These are phyloP conservation scores for Drosophila navojoa DNA, from an alignment of 1,140 invertebrate genomes.

Conservation along the genomic window DNA sequence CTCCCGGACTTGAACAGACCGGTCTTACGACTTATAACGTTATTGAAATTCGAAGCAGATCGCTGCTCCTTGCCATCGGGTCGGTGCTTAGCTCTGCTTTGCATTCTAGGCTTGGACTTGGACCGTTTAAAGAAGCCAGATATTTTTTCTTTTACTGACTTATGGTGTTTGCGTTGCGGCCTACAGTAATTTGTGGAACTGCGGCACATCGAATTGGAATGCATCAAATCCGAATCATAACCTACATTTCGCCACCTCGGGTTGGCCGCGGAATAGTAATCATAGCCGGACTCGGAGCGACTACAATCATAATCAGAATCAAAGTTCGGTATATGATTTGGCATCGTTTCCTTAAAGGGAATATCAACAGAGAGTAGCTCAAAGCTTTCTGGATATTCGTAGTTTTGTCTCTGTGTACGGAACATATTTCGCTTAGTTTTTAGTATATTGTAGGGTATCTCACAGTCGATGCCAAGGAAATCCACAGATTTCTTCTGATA, in stretches of 20 bases:
- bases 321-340: not conserved
- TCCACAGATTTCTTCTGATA: slow-evolving; percentile 16
- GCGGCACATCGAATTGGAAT: not conserved
- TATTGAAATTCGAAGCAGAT: not conserved
- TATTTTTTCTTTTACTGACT: slow-evolving; percentile 27
- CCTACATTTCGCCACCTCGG: too few relatives aligned
- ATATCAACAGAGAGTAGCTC: slow-evolving; percentile 27
- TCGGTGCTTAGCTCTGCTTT: not conserved
- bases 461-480: slow-evolving; percentile 12
- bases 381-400: not conserved
- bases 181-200: too few relatives aligned
- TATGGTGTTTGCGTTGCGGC: not conserved
- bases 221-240: too few relatives aligned
- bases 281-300: slow-evolving; percentile 28
- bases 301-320: not conserved
- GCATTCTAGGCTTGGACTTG: slow-evolving; percentile 11
- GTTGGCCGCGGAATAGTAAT: not conserved
- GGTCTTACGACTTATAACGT: too few relatives aligned
- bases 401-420: not conserved
- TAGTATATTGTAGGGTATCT: slow-evolving; percentile 45
- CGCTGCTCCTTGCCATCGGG: too few relatives aligned
- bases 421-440: not conserved
- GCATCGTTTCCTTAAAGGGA: slow-evolving; percentile 34
- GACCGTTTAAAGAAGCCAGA: slow-evolving; percentile 33
- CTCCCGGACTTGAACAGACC: not conserved